Conservation (phyloP, 2,797 vertebrate species). For the Brachyrhaphis roseni region DNA sequence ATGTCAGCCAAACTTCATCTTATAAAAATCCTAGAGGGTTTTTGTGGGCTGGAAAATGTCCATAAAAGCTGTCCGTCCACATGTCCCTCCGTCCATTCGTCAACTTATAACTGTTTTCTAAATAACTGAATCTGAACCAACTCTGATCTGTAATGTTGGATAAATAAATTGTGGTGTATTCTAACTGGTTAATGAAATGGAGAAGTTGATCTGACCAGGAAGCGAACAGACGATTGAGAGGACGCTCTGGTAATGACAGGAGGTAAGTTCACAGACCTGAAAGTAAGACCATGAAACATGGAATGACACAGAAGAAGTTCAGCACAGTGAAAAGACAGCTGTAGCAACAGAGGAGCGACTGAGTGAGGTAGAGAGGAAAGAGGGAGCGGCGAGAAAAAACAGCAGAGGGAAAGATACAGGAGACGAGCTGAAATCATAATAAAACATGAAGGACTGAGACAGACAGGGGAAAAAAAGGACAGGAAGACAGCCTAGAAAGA, state of each 20-base stretch:
- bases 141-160: neutral
- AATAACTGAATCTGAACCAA: neutral
- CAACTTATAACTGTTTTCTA: neutral
- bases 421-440: slow-evolving; percentile 34
- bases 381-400: slow-evolving; percentile 53
- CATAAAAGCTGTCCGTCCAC: neutral
- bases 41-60: neutral
- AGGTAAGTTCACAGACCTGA: neutral
- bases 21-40: neutral
- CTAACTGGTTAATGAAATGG: neutral
- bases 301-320: slow-evolving; percentile 44
- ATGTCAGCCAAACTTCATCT: neutral
- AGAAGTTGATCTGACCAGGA: neutral
- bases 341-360: slow-evolving; percentile 55
- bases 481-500: slow-evolving; percentile 69
- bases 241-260: neutral
- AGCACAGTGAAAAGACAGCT: slow-evolving; percentile 52
- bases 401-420: slow-evolving; percentile 41
- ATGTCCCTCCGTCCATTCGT: neutral
- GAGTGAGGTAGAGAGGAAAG: slow-evolving; percentile 22
- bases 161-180: neutral
- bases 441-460: slow-evolving; percentile 41
- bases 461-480: slow-evolving; percentile 49
- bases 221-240: neutral
- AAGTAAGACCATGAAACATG: slow-evolving; percentile 5